These are phyloP conservation scores for Dysmachus trigonus DNA, from an alignment of 2,888 invertebrate genomes.

Conservation along the genomic window DNA sequence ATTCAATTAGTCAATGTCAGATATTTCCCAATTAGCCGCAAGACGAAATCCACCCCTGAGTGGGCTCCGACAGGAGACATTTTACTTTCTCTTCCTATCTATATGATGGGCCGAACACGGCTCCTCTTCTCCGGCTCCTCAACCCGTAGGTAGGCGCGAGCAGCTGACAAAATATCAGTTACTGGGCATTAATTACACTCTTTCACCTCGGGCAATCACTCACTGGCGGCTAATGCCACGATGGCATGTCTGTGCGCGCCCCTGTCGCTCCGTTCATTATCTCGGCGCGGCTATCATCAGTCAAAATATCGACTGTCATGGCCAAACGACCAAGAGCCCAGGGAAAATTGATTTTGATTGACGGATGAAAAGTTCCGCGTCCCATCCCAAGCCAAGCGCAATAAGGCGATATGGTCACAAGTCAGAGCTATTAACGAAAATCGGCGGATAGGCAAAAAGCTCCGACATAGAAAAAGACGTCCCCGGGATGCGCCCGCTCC, in stretches of 20 bases:
- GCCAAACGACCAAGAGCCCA: background rate
- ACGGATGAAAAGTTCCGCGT: constrained; percentile 36
- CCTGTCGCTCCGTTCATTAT: constrained; percentile 48
- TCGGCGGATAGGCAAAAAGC: background rate
- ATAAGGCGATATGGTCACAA: constrained; percentile 1
- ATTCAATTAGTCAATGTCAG: constrained; percentile 40
- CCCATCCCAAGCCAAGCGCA: background rate
- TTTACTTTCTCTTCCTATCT: constrained; percentile 32
- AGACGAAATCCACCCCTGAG: background rate
- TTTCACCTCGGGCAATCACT: constrained; percentile 45
- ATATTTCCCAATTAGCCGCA: constrained; percentile 10
- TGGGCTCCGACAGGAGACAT: background rate
- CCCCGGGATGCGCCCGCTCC: background rate
- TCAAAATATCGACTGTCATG: constrained; percentile 48
- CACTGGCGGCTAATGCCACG: constrained; percentile 45
- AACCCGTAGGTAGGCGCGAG: background rate
- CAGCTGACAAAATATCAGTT: constrained; percentile 39
- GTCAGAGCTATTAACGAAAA: constrained; percentile 19
- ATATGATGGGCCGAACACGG: background rate
- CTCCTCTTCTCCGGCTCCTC: background rate
- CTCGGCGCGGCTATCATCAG: constrained; percentile 46
- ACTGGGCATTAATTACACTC: constrained; percentile 36
- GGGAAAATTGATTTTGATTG: constrained; percentile 46
- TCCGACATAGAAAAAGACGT: background rate
- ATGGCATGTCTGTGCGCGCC: constrained; percentile 46